Evolutionary conservation across 2,797 vertebrate genomes (phyloP).

Genomic region (Neosilurus mollespiculum): DNA sequence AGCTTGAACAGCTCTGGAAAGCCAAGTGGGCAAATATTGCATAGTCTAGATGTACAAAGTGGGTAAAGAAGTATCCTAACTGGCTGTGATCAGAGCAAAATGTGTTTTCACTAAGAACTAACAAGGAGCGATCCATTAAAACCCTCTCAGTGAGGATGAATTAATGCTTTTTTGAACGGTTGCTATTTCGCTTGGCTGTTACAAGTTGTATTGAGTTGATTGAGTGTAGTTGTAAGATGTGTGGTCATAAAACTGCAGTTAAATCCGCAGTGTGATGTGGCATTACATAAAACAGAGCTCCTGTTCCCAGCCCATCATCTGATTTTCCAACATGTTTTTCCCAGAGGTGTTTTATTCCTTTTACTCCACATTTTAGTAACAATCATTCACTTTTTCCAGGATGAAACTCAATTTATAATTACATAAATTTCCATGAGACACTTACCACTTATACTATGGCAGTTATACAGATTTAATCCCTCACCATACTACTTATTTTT

Average conservation of each 20-base stretch:
- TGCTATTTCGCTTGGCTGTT: too few species aligned
- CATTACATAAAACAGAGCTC: background rate
- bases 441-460: background rate
- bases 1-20: too few species aligned
- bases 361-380: background rate
- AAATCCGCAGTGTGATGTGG: too few species aligned
- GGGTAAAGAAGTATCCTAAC: too few species aligned
- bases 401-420: background rate
- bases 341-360: background rate
- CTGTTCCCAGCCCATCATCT: background rate
- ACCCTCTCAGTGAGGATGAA: too few species aligned
- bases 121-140: too few species aligned
- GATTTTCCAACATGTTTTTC: background rate
- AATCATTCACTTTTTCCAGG: background rate
- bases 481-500: background rate
- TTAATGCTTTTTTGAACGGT: too few species aligned
- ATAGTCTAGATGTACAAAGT: too few species aligned
- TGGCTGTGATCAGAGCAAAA: too few species aligned
- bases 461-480: background rate
- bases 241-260: background rate
- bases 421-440: background rate
- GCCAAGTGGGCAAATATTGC: too few species aligned
- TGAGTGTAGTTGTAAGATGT: background rate
- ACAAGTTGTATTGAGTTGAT: too few species aligned
- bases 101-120: too few species aligned